Evolutionary conservation across 2,888 invertebrate genomes (phyloP).

Genomic region (Leptinotarsa peninsularis): DNA sequence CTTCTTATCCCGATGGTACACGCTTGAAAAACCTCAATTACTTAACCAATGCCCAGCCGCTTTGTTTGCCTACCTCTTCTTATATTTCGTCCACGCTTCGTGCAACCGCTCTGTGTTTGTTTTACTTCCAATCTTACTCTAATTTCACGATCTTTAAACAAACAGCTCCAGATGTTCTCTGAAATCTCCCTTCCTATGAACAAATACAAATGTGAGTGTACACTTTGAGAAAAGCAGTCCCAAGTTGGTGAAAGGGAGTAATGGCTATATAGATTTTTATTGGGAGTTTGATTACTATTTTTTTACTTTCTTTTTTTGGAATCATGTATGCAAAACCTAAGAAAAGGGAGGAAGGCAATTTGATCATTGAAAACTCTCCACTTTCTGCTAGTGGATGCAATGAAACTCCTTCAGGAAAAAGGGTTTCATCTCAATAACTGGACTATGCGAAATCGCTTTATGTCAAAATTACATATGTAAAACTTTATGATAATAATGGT

Average conservation of each 20-base stretch:
- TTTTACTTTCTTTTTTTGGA: too few species aligned
- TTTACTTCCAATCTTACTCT: constrained; percentile 58
- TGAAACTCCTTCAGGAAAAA: too few species aligned
- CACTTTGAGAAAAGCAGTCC: neutral
- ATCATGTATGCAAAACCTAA: too few species aligned
- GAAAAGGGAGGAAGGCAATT: too few species aligned
- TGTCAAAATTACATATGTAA: too few species aligned
- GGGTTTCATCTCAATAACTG: too few species aligned
- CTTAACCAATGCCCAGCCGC: constrained; percentile 64
- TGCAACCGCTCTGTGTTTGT: constrained; percentile 53
- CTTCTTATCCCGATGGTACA: neutral
- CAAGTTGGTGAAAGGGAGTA: too few species aligned
- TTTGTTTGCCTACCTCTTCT: constrained; percentile 62
- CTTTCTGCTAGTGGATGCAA: too few species aligned
- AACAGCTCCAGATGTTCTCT: constrained; percentile 39
- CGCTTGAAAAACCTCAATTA: constrained; percentile 60
- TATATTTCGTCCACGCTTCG: constrained; percentile 51
- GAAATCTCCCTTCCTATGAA: neutral
- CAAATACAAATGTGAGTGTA: neutral
- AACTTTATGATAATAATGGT: too few species aligned
- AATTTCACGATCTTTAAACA: constrained; percentile 59
- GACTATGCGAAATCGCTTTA: too few species aligned
- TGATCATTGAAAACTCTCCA: too few species aligned
- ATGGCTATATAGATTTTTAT: neutral
- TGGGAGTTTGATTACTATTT: neutral